Evolutionary conservation across 2,888 invertebrate genomes (phyloP).

Genomic region (Microchrysa polita): DNA sequence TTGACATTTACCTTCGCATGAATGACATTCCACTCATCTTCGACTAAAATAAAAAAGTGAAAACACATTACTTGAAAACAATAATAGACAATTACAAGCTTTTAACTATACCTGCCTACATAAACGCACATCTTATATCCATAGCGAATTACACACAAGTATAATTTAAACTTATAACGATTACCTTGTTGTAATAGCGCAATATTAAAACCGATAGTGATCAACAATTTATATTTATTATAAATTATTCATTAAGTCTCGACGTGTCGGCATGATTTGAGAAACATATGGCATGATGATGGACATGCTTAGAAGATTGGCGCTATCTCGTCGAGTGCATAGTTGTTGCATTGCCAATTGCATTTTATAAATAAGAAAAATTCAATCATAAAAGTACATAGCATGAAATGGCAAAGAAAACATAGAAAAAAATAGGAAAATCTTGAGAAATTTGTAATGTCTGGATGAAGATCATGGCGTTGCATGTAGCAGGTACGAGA

Average conservation of each 20-base stretch:
- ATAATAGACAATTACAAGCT: too few relatives aligned
- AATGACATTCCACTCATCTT: too few relatives aligned
- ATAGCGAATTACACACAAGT: too few relatives aligned
- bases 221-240: slow-evolving; percentile 20
- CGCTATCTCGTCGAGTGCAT: neutral
- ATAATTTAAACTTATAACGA: neutral
- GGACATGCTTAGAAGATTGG: slow-evolving; percentile 9
- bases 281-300: slow-evolving; percentile 11
- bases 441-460: too few relatives aligned
- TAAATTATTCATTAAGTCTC: slow-evolving; percentile 25
- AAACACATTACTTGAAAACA: too few relatives aligned
- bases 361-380: neutral
- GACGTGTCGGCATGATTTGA: slow-evolving; percentile 1
- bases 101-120: too few relatives aligned
- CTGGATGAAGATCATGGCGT: too few relatives aligned
- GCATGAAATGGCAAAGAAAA: neutral
- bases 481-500: too few relatives aligned
- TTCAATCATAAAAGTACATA: neutral
- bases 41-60: too few relatives aligned
- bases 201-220: slow-evolving; percentile 26
- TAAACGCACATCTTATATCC: too few relatives aligned
- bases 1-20: too few relatives aligned
- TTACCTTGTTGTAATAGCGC: slow-evolving; percentile 31
- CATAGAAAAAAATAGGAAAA: neutral
- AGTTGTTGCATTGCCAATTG: slow-evolving; percentile 1